These are phyloP conservation scores for Heterodera filipjevi DNA, from an alignment of 2,888 invertebrate species.

Conservation along the genomic window DNA sequence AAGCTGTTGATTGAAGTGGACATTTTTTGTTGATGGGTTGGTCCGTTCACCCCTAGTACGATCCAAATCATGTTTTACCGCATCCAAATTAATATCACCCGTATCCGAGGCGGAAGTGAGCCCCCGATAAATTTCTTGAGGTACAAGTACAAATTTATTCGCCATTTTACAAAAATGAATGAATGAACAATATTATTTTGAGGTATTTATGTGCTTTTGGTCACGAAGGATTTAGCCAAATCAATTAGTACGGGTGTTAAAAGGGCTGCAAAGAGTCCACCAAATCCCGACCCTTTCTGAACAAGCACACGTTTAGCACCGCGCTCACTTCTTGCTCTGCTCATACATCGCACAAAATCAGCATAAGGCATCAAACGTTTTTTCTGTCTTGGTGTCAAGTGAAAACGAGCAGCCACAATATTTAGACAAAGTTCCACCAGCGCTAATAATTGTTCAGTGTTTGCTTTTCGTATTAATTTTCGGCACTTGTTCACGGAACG, in stretches of 20 bases:
- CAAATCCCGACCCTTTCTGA: slow-evolving; percentile 1
- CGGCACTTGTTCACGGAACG: not conserved
- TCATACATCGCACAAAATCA: not conserved
- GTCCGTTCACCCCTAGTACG: not conserved
- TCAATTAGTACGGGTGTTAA: slow-evolving; percentile 12
- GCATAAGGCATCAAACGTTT: slow-evolving; percentile 17
- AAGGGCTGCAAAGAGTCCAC: not conserved
- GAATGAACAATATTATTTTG: not conserved
- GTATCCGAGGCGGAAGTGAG: not conserved
- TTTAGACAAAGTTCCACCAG: slow-evolving; percentile 27
- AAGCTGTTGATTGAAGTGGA: slow-evolving; percentile 6
- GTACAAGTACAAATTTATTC: slow-evolving; percentile 35
- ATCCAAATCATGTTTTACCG: not conserved
- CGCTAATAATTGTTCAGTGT: slow-evolving; percentile 21
- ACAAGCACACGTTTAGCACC: slow-evolving; percentile 1
- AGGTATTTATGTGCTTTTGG: not conserved
- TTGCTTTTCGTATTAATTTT: not conserved
- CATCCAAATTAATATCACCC: slow-evolving; percentile 16
- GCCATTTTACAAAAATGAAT: not conserved
- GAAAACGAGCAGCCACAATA: slow-evolving; percentile 10
- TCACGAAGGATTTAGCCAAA: not conserved
- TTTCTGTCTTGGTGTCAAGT: slow-evolving; percentile 5
- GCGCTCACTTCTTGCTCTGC: slow-evolving; percentile 2
- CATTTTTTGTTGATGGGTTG: slow-evolving; percentile 7
- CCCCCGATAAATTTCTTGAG: slow-evolving; percentile 32